A percentile compares a stretch with the other conserved stretches of the same genome.
These are phyloP conservation scores for Mythimna vitellina DNA, from an alignment of 2,888 invertebrate species.

Conservation along the genomic window DNA sequence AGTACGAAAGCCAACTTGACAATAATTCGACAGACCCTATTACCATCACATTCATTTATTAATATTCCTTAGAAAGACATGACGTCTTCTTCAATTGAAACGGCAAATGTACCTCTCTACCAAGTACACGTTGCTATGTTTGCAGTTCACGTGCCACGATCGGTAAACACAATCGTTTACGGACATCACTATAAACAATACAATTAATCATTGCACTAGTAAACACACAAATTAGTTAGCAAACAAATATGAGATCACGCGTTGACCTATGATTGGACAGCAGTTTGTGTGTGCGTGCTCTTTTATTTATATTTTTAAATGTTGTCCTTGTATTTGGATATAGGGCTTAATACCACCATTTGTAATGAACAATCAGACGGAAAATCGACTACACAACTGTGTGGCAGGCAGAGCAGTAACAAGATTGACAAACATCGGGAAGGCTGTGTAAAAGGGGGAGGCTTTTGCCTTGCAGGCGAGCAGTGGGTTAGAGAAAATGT, in stretches of 20 bases:
- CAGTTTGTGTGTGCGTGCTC: slow-evolving; percentile 7
- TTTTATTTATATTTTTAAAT: slow-evolving; percentile 13
- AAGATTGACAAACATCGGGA: not conserved
- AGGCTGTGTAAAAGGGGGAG: too few species aligned
- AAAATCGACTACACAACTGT: not conserved
- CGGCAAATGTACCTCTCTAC: slow-evolving; percentile 28
- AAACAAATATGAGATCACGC: slow-evolving; percentile 64
- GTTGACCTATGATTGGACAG: slow-evolving; percentile 37
- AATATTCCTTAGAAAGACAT: slow-evolving; percentile 43
- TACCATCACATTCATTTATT: slow-evolving; percentile 14
- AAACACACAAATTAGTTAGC: slow-evolving; percentile 61
- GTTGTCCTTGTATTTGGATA: slow-evolving; percentile 3
- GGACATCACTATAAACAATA: slow-evolving; percentile 63
- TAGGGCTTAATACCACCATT: not conserved
- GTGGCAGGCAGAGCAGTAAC: not conserved
- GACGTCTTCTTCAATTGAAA: slow-evolving; percentile 46
- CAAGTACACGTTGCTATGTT: slow-evolving; percentile 40
- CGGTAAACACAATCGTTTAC: slow-evolving; percentile 52
- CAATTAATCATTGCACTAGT: slow-evolving; percentile 58
- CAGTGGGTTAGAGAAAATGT: not conserved
- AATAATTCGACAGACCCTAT: slow-evolving; percentile 1
- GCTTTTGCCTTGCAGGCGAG: not conserved
- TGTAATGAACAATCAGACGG: not conserved
- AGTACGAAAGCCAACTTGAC: not conserved
- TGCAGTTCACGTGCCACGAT: slow-evolving; percentile 49